Evolutionary conservation across 2,888 invertebrate species (phyloP), one percentile per base, ranked within the genome.

Genomic region (Diploptera punctata): DNA sequence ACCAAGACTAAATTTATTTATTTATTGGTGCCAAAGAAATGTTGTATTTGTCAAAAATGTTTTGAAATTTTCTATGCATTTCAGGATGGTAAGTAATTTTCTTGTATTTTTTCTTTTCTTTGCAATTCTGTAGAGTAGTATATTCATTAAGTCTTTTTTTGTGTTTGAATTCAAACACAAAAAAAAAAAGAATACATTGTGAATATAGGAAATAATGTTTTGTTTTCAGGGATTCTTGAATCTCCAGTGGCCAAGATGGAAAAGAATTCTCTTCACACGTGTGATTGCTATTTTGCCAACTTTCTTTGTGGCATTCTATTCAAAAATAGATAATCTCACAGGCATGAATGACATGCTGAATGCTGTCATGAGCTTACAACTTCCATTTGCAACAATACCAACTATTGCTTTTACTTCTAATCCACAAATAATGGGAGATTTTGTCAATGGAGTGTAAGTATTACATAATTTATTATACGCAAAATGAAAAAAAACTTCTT

Each of bases 311-410:
- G 92, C 92, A 0, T 88, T 89, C 79, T 90, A 87, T 79, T 89
- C 88, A 76, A 81, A 87, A 75, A 89, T 94, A 78, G 84, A 89
- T 61, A 89, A 93, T 77, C 83, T 95, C 71, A 92, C 91, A 2
- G 85, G 87, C 24, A 91, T 96, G 93, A 96, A 96, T 81, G 95
- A 95, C 80, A 84, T 92, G 43, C 83, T 96, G 47, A 96, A 96
- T 82, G 94, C 94, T 0, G 87, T 95, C 13, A 94, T 95, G 94
- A 91, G 93, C 76, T 83, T 95, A 26, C 95, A 95, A 81, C 83
- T 96, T 75, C 96, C 96, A 0, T 96, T 96, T 81, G 96, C 96
- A 1, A 89, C 93, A 2, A 86, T 96, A 74, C 95, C 96, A 5
- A 91, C 93, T 1, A 90, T 96, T 72, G 94, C 95, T 0, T 95